These are phyloP conservation scores for Lepidonotus clava DNA, from an alignment of 2,888 invertebrate genomes.

Conservation along the genomic window DNA sequence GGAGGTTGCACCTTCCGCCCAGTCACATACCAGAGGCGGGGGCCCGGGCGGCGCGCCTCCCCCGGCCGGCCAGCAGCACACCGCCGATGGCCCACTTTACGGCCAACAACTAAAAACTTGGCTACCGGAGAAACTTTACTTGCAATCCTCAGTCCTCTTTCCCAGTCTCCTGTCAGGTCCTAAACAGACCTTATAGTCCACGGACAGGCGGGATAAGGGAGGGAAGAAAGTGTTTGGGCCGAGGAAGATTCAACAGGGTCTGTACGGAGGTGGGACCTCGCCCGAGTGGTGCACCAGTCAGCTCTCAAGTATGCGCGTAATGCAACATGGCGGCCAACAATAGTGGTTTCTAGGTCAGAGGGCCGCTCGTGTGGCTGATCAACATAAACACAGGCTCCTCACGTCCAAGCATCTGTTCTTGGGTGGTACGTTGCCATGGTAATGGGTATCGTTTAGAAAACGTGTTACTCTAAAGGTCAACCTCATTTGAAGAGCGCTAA, in stretches of 20 bases:
- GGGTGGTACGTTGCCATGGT: conserved; percentile 24
- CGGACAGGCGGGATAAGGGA: not conserved
- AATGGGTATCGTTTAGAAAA: not conserved
- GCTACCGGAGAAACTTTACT: not conserved
- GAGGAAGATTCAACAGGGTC: not conserved
- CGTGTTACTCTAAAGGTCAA: not conserved
- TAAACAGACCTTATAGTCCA: not conserved
- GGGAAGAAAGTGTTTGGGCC: not conserved
- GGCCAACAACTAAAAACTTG: conserved; percentile 3
- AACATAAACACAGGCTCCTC: conserved; percentile 51
- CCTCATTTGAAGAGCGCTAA: not conserved
- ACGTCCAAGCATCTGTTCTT: not conserved
- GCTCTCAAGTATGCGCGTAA: conserved; percentile 70
- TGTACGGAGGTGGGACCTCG: not conserved
- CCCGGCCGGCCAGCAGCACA: not conserved
- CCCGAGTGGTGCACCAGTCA: conserved; percentile 17
- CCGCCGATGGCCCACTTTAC: not conserved
- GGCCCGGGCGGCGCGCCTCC: not conserved
- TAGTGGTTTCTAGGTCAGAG: conserved; percentile 35
- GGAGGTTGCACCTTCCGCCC: conserved; percentile 29
- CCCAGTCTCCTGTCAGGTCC: not conserved
- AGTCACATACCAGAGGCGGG: conserved; percentile 14
- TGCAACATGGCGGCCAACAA: conserved; percentile 73
- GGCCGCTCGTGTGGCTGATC: conserved; percentile 22
- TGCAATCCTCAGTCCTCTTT: not conserved